A percentile compares a stretch with the other conserved stretches of the same genome.
Evolutionary conservation across 1,140 invertebrate genomes (phyloP).

Genomic region (Periplaneta americana): DNA sequence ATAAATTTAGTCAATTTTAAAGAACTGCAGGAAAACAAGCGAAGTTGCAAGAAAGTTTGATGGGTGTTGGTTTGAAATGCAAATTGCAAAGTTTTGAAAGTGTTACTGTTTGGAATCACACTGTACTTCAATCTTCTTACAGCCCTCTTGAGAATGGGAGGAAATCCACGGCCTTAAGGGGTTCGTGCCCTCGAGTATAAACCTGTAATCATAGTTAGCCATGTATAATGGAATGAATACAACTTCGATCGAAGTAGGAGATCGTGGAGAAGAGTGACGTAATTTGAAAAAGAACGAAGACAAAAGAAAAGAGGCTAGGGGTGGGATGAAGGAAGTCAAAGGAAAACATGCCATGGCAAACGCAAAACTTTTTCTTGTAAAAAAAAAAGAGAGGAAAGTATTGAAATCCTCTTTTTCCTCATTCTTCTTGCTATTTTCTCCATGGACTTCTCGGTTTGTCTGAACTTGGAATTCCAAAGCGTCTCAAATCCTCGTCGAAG

Average conservation of each 20-base stretch:
- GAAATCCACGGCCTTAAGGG: not conserved
- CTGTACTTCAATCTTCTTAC: not conserved
- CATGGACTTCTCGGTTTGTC: not conserved
- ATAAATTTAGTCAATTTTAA: not conserved
- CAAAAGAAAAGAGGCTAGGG: not conserved
- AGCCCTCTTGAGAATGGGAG: not conserved
- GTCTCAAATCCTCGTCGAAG: not conserved
- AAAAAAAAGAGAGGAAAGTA: not conserved
- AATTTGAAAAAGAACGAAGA: not conserved
- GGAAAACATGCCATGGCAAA: not conserved
- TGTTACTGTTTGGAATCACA: not conserved
- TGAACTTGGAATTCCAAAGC: not conserved
- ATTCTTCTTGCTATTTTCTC: not conserved
- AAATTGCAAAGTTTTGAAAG: not conserved
- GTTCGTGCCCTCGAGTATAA: not conserved
- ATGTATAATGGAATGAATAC: not conserved
- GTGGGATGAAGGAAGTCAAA: not conserved
- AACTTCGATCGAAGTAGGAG: not conserved
- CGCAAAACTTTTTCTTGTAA: not conserved
- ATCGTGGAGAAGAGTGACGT: not conserved
- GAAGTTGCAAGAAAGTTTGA: not conserved
- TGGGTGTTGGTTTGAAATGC: not conserved
- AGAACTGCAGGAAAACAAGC: not conserved
- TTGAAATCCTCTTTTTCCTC: not conserved
- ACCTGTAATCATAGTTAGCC: not conserved